phyloP scores from a whole-genome alignment of 2,888 invertebrate species.

The Orthonevra nobilis region DNA sequence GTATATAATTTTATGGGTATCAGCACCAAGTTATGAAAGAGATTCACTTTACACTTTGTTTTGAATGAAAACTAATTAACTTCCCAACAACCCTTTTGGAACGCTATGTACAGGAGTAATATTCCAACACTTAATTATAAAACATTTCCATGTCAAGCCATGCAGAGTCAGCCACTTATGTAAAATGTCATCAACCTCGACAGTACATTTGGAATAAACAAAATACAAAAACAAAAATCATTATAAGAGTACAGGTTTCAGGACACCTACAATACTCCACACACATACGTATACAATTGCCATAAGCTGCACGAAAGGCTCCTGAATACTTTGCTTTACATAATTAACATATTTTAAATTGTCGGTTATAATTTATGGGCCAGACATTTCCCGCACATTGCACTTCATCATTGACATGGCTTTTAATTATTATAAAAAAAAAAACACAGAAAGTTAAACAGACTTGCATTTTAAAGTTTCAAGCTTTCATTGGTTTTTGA shows the following conservation, averaged over 20 bases:
- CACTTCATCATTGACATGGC: conserved; percentile 52
- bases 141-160: too few relatives aligned
- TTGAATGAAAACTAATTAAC: too few relatives aligned
- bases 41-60: too few relatives aligned
- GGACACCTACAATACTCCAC: neutral
- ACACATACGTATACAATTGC: neutral
- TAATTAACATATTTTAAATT: conserved; percentile 54
- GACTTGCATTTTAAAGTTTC: too few relatives aligned
- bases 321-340: conserved; percentile 11
- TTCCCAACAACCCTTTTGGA: too few relatives aligned
- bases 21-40: too few relatives aligned
- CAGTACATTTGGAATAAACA: too few relatives aligned
- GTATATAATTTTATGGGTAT: too few relatives aligned
- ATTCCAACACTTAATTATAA: too few relatives aligned
- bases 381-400: conserved; percentile 41
- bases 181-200: conserved; percentile 17
- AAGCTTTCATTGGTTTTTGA: neutral
- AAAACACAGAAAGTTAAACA: neutral
- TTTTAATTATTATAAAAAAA: conserved; percentile 51
- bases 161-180: conserved; percentile 11
- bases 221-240: too few relatives aligned
- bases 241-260: neutral
- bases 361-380: conserved; percentile 44
- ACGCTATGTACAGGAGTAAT: too few relatives aligned
- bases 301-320: neutral